These are phyloP conservation scores for Cisticola juncidis DNA, from an alignment of 2,113 vertebrate genomes.

Conservation along the genomic window DNA sequence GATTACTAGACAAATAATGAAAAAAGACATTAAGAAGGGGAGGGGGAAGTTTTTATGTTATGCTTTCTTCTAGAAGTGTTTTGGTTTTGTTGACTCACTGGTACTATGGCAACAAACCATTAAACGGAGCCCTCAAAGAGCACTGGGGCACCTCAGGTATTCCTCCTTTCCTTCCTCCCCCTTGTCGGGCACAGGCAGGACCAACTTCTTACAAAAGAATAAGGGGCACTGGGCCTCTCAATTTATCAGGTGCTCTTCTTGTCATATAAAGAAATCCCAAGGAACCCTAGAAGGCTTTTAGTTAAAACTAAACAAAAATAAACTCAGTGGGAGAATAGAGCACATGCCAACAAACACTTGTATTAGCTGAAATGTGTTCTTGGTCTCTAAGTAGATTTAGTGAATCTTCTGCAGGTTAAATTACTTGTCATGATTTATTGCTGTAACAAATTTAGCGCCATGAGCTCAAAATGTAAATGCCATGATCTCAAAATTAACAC, in stretches of 20 bases:
- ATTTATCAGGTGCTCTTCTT: neutral
- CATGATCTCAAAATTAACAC: neutral
- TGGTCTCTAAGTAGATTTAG: neutral
- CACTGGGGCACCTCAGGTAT: neutral
- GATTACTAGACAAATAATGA: neutral
- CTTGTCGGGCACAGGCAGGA: neutral
- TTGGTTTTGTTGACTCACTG: neutral
- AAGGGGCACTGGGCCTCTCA: neutral
- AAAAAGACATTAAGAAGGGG: fast-evolving
- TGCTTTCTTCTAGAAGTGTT: neutral
- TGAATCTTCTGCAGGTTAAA: neutral
- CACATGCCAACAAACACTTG: neutral
- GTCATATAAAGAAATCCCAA: neutral
- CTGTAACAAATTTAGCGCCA: fast-evolving
- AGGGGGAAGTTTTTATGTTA: neutral
- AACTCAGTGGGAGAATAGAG: constrained; percentile 7
- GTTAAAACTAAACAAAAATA: neutral
- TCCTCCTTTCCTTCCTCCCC: neutral
- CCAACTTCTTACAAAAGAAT: neutral
- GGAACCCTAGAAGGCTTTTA: neutral
- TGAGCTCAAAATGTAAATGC: neutral
- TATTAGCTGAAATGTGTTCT: neutral
- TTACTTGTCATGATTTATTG: neutral
- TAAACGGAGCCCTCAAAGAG: neutral
- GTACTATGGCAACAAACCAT: neutral